A percentile compares a stretch with the other conserved stretches of the same genome.
Evolutionary conservation across 2,888 invertebrate species (phyloP).

Genomic region (Cephus spinipes): DNA sequence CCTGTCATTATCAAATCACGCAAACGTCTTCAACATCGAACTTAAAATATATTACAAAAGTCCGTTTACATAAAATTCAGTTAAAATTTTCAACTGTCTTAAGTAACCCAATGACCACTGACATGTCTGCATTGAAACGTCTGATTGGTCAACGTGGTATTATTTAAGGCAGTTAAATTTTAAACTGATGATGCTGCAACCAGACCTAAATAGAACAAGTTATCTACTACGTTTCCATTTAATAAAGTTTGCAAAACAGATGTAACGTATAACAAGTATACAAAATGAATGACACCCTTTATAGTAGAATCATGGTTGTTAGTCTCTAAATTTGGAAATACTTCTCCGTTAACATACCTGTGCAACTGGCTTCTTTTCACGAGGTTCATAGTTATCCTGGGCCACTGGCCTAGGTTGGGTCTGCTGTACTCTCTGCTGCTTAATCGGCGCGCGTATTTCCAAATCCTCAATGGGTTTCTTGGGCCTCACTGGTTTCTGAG

Average conservation of each 20-base stretch:
- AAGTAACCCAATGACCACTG: no score
- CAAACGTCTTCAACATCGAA: background rate
- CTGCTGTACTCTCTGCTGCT: constrained; percentile 15
- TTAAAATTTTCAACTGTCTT: no score
- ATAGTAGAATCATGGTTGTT: background rate
- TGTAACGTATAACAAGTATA: background rate
- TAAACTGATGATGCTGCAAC: background rate
- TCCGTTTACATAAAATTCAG: no score
- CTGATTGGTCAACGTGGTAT: background rate
- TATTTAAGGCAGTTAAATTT: background rate
- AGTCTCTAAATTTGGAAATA: background rate
- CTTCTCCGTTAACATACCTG: constrained; percentile 62
- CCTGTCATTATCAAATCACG: constrained; percentile 29
- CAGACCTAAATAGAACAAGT: background rate
- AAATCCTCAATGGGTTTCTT: constrained; percentile 43
- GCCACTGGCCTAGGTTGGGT: background rate
- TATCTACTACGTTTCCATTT: background rate
- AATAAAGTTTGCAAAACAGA: background rate
- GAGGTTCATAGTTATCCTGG: constrained; percentile 26
- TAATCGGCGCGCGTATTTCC: background rate
- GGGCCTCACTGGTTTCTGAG: constrained; percentile 44
- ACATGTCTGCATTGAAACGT: no score
- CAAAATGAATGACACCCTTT: background rate
- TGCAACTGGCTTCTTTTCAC: constrained; percentile 77
- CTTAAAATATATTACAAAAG: background rate